A percentile compares a stretch with the other conserved stretches of the same genome.
Evolutionary conservation across 2,888 invertebrate genomes (phyloP).

Genomic region (Drosophila nigritarsus): DNA sequence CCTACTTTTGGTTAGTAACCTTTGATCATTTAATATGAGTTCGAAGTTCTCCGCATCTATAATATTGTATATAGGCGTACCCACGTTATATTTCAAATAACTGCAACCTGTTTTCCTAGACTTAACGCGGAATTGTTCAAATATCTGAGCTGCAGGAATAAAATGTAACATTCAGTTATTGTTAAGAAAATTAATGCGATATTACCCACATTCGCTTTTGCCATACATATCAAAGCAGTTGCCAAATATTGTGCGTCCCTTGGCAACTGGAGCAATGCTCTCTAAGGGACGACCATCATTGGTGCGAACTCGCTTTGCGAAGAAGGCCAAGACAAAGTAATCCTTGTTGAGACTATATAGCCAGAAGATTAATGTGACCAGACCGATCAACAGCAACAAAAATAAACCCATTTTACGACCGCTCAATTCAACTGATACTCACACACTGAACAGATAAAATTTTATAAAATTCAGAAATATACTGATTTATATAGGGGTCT

Average conservation of each 20-base stretch:
- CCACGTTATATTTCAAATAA: slow-evolving; percentile 66
- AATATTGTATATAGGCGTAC: slow-evolving; percentile 62
- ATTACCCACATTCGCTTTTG: slow-evolving; percentile 39
- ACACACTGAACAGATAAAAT: too few species aligned
- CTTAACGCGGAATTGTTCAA: slow-evolving; percentile 48
- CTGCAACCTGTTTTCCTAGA: slow-evolving; percentile 44
- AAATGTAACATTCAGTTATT: neutral
- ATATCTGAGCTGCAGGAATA: slow-evolving; percentile 56
- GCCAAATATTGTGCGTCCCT: slow-evolving; percentile 74
- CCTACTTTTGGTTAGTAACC: slow-evolving; percentile 69
- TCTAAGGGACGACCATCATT: slow-evolving; percentile 70
- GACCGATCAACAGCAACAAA: slow-evolving; percentile 42
- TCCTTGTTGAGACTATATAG: slow-evolving; percentile 60
- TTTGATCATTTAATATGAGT: slow-evolving; percentile 69
- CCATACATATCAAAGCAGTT: slow-evolving; percentile 76
- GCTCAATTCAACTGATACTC: too few species aligned
- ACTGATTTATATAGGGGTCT: too few species aligned
- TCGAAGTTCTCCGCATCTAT: slow-evolving; percentile 76
- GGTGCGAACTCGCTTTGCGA: slow-evolving; percentile 63
- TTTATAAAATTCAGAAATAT: too few species aligned
- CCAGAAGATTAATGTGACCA: slow-evolving; percentile 48
- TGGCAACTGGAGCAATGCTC: slow-evolving; percentile 52
- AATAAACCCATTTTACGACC: too few species aligned
- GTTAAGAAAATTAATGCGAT: neutral
- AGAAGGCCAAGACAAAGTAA: slow-evolving; percentile 58